Evolutionary conservation across 2,888 invertebrate genomes (phyloP), one percentile per base, ranked within the genome.

Genomic region (Sialis fuliginosa): DNA sequence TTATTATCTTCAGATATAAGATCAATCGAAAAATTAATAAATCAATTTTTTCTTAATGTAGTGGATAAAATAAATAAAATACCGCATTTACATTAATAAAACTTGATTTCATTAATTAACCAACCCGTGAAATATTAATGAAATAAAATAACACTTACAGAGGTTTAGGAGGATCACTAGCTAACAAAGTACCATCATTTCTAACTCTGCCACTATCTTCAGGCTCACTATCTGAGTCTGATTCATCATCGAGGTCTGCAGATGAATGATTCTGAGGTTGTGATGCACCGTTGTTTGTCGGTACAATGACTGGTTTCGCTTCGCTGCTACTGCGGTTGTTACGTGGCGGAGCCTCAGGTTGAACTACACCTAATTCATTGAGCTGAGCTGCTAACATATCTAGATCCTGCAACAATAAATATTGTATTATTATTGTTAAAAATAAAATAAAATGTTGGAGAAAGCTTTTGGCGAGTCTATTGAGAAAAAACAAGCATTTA

Each of bases 91-190:
- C 5, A 13, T n/a, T 37, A 42, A 8, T n/a, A 32, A 10, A 22
- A 22, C 22, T 22, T 22, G 22, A 22, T 22, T 22, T 22, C 22
- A 22, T 22, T 22, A 22, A 22, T 22, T 22, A 22, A 22, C 22
- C 22, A 22, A 22, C 22, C 22, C 22, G 22, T 22, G 22, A 22
- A 22, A 22, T 22, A 22, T 22, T 22, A 22, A 22, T 22, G 22
- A 22, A 22, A 22, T 22, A 22, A 34, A 8, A 8, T 12, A 35
- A 42, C 57, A 80, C 87, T 84, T 70, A 89, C 92, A 96, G 81
- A 57, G 95, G 95, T 66, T 93, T 88, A 22, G 95, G 92, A 48
- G 95, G 93, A 70, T 96, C 95, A 59, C 93, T 93, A 51, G 95
- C 95, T 47, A 93, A 74, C 48, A 96, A 72, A 2, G 96, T 95